Conservation (phyloP, 2,113 vertebrate genomes). For the Eublepharis macularius region DNA sequence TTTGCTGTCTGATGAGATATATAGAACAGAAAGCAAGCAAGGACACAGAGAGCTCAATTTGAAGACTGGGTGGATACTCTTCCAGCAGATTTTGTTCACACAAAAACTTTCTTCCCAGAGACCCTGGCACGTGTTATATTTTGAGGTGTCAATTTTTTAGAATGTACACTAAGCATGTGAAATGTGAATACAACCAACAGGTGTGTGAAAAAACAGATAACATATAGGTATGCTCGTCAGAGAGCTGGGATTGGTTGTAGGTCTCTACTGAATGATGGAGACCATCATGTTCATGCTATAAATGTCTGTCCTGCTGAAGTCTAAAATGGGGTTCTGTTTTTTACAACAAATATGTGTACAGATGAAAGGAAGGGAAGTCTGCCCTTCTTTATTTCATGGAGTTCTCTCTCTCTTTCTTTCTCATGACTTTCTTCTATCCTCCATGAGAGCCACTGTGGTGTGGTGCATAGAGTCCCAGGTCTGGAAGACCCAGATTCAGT, state of each 20-base stretch:
- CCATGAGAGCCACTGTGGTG: too few species aligned
- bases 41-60: not conserved
- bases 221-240: not conserved
- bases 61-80: not conserved
- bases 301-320: too few species aligned
- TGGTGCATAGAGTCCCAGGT: too few species aligned
- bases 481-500: too few species aligned
- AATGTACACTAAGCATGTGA: not conserved
- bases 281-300: too few species aligned
- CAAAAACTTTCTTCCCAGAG: not conserved
- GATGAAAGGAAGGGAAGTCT: too few species aligned
- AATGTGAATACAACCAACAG: not conserved
- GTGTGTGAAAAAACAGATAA: not conserved
- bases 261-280: not conserved
- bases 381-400: too few species aligned
- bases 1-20: not conserved
- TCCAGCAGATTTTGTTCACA: not conserved
- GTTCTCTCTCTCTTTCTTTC: too few species aligned
- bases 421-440: too few species aligned
- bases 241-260: not conserved
- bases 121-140: not conserved
- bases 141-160: not conserved
- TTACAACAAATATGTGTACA: too few species aligned
- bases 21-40: conserved; percentile 14
- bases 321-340: too few species aligned